Base-by-base conservation (phyloP, 2,797 vertebrate genomes). In the Euphonia xanthogaster region DNA sequence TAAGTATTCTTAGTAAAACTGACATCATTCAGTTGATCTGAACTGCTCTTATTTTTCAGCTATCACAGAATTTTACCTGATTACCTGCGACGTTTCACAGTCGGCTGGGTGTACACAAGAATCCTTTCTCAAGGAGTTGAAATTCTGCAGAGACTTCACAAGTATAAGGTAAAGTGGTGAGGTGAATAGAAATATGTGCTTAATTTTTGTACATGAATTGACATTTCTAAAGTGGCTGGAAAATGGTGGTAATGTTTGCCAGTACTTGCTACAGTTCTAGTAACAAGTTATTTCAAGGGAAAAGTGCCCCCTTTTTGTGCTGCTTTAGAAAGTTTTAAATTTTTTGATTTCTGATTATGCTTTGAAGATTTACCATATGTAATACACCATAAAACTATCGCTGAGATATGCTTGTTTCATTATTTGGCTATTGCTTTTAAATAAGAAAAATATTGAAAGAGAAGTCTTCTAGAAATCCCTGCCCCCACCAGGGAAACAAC, bases 81-180 rank as follows among this genome's bases (percentile, higher is more conserved):
- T 71, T 99, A 98, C 70, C 98, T 99, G 93, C 98, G 99, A 8
- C 98, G 98, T 94, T 99, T 99, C 96, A 99, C 99, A 0, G 97
- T 98, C 35, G 99, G 99, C 35, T 99, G 99, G 99, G 97, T 99
- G 42, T 99, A 99, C 80, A 99, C 99, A 4, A 98, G 98, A 39
- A 98, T 99, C 86, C 96, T 98, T 85, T 99, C 98, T 55, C 98
- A 98, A 53, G 98, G 98, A 21, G 99, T 99, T 79, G 99, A 99
- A 97, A 98, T 99, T 84, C 78, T 99, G 86, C 99, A 99, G 98
- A 98, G 99, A 50, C 98, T 99, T 30, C 98, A 98, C 54, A 96
- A 97, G 87, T 99, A 99, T 67, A 76, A 99, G 99, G 99, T 99
- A 90, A 93, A 81, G 25, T 22, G 40, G 3, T 37, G 60, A 80